Base-by-base conservation (phyloP, 2,888 invertebrate species). In the Fragum fragum region DNA sequence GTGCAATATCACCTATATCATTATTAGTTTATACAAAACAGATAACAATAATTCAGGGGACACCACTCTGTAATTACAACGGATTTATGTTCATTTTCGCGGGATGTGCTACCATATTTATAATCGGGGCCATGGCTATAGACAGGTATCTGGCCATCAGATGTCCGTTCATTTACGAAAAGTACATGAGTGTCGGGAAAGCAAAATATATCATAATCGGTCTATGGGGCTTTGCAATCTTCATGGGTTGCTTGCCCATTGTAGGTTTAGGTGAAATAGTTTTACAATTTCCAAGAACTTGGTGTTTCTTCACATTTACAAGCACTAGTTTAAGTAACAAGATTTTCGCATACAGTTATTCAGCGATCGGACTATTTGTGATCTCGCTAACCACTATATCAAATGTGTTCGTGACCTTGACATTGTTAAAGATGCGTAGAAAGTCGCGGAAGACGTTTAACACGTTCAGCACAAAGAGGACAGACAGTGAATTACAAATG, bases 231-330 rank as follows among this genome's bases (percentile, higher is more conserved):
- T 83, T 89, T 32, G 88, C 91, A 6, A 71, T 89, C n/a, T n/a
- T 89, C 1, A 88, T 93, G 74, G 91, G 92, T 6, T 84, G 88
- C 28, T 82, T 93, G 28, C 94, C 94, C 5, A 79, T 94, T 28
- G 84, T 93, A 18, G 94, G 93, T 1, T 87, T 94, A n/a, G 94
- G 94, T 3, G 89, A 90, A 69, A 93, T 93, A 76, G 91, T 91
- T 18, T 85, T 87, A 2, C 94, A 94, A 77, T 94, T 89, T 83
- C 94, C 94, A 0, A 90, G 92, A 3, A 92, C 93, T 6, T 94
- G 94, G 94, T 94, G 94, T 84, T 94, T 94, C 87, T 90, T 94
- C 59, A 91, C 93, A 76, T 91, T 92, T 36, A 92, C 93, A 78
- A 91, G 93, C 66, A 57, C 87, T 23, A 76, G 85, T 39, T 29